A percentile compares a stretch with the other conserved stretches of the same genome.
Conservation (phyloP, 64 coral and sea anemone species). For the Trachythela sp. region DNA sequence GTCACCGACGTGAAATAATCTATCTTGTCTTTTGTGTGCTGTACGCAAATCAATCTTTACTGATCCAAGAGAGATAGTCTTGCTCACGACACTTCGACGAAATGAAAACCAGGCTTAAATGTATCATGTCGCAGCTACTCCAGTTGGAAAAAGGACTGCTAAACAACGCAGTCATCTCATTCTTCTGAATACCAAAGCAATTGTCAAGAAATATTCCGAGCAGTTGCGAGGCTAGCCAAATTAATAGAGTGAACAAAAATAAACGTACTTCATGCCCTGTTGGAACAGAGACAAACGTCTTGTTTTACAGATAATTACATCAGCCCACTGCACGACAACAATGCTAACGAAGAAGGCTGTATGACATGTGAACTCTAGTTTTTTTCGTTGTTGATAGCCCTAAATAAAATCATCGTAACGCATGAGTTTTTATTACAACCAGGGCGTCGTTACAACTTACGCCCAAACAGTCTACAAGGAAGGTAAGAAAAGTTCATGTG, state of each 20-base stretch:
- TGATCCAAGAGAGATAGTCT: no score
- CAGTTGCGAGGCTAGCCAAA: no score
- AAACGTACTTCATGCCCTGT: slow-evolving; percentile 93
- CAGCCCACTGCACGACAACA: slow-evolving; percentile 94
- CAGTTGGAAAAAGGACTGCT: no score
- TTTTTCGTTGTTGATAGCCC: slow-evolving; percentile 71
- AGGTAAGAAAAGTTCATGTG: no score
- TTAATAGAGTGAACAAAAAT: neutral
- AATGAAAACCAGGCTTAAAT: no score
- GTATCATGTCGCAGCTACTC: no score
- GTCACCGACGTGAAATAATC: no score
- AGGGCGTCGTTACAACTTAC: neutral
- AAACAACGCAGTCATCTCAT: neutral
- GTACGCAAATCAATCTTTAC: no score
- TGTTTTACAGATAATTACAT: slow-evolving; percentile 96
- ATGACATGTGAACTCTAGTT: slow-evolving; percentile 81
- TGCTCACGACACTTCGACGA: no score
- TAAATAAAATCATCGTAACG: slow-evolving; percentile 19
- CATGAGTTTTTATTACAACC: neutral
- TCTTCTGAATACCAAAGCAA: neutral
- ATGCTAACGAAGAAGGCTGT: slow-evolving; percentile 95
- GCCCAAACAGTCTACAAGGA: no score
- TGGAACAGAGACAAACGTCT: slow-evolving; percentile 78
- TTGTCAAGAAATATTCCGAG: no score
- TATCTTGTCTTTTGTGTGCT: no score